Percentiles rank a stretch among this genome's conserved stretches.
Evolutionary conservation across 2,888 invertebrate species (phyloP).

Genomic region (Cosmia pyralina): DNA sequence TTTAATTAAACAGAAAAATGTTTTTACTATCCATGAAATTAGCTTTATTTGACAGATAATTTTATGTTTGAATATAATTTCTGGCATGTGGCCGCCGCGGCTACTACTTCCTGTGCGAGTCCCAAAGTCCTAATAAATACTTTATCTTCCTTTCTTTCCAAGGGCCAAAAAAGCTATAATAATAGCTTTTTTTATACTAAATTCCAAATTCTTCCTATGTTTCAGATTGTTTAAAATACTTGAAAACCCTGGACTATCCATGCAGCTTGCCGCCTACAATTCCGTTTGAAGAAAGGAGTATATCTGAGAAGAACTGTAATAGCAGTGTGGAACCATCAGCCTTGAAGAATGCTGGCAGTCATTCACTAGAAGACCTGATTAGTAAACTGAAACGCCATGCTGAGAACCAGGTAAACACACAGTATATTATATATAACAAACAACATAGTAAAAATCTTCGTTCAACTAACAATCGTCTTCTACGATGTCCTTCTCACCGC

Average conservation of each 20-base stretch:
- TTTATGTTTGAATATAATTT: too few relatives aligned
- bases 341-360: neutral
- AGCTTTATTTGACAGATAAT: too few relatives aligned
- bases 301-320: neutral
- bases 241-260: neutral
- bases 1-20: too few relatives aligned
- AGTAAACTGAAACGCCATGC: neutral
- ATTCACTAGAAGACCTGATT: neutral
- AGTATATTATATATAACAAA: too few relatives aligned
- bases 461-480: too few relatives aligned
- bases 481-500: too few relatives aligned
- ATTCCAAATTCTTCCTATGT: neutral
- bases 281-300: neutral
- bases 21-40: too few relatives aligned
- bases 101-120: too few relatives aligned
- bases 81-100: too few relatives aligned
- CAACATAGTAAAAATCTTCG: too few relatives aligned
- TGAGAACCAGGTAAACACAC: neutral
- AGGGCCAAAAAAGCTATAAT: neutral
- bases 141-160: neutral
- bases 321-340: neutral
- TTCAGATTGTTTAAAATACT: slow-evolving; percentile 10
- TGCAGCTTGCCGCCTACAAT: neutral
- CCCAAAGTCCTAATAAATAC: too few relatives aligned
- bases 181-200: neutral